Conservation (phyloP, 2,113 vertebrate species). For the Vulpes ferrilata region DNA sequence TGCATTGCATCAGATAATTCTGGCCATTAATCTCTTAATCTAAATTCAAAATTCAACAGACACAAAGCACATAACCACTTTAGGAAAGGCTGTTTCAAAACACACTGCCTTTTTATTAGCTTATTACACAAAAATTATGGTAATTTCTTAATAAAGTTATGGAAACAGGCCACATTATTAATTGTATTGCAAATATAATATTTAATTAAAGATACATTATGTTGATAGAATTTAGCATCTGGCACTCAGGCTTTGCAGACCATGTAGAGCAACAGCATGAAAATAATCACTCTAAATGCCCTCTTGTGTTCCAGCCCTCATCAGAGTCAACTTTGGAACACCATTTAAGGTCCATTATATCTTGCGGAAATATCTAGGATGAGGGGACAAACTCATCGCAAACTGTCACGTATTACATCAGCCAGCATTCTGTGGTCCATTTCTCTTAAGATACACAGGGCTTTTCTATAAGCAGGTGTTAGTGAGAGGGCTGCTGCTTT, state of each 20-base stretch:
- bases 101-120: slow-evolving; percentile 77
- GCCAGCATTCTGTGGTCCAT: not conserved
- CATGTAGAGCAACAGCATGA: slow-evolving; percentile 47
- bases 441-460: not conserved
- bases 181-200: slow-evolving; percentile 79
- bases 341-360: not conserved
- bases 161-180: slow-evolving; percentile 77
- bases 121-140: slow-evolving; percentile 78
- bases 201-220: slow-evolving; percentile 83
- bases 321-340: not conserved
- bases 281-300: slow-evolving; percentile 24
- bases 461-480: slow-evolving; percentile 18
- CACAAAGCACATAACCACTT: slow-evolving; percentile 67
- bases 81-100: slow-evolving; percentile 72
- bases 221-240: slow-evolving; percentile 80
- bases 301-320: not conserved
- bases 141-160: slow-evolving; percentile 73
- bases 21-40: slow-evolving; percentile 49
- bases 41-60: slow-evolving; percentile 68
- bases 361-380: not conserved
- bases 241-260: slow-evolving; percentile 57
- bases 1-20: slow-evolving; percentile 44
- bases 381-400: not conserved
- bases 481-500: not conserved
- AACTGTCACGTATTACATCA: not conserved